These are phyloP conservation scores for Muraenolepis orangiensis DNA, from an alignment of 2,797 vertebrate species.

Conservation along the genomic window DNA sequence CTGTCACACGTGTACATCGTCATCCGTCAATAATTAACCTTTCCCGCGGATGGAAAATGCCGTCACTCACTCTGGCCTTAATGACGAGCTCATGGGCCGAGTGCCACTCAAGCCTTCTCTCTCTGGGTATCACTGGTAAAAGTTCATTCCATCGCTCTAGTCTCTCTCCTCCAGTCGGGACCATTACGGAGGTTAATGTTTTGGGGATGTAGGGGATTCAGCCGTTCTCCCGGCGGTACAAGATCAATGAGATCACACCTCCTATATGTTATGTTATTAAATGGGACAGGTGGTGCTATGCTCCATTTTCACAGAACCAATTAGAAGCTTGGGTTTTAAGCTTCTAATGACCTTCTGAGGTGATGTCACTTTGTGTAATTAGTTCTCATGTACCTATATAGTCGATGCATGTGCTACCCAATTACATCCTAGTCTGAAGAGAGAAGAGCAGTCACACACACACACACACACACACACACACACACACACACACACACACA, in stretches of 20 bases:
- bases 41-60: constrained; percentile 10
- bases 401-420: not conserved
- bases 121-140: constrained; percentile 17
- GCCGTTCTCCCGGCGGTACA: not conserved
- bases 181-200: constrained; percentile 11
- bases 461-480: not conserved
- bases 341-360: not conserved
- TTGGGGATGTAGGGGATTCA: not conserved
- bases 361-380: not conserved
- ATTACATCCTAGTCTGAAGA: not conserved
- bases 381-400: not conserved
- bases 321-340: not conserved
- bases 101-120: constrained; percentile 24
- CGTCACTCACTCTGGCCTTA: constrained; percentile 27
- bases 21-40: constrained; percentile 26
- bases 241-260: not conserved
- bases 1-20: not conserved
- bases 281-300: not conserved
- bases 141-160: constrained; percentile 9
- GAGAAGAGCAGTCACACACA: not conserved
- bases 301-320: not conserved
- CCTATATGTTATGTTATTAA: not conserved
- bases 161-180: constrained; percentile 27
- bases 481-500: not conserved
- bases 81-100: constrained; percentile 13